Base-by-base conservation (phyloP, 2,797 vertebrate species). In the Chanos chanos region DNA sequence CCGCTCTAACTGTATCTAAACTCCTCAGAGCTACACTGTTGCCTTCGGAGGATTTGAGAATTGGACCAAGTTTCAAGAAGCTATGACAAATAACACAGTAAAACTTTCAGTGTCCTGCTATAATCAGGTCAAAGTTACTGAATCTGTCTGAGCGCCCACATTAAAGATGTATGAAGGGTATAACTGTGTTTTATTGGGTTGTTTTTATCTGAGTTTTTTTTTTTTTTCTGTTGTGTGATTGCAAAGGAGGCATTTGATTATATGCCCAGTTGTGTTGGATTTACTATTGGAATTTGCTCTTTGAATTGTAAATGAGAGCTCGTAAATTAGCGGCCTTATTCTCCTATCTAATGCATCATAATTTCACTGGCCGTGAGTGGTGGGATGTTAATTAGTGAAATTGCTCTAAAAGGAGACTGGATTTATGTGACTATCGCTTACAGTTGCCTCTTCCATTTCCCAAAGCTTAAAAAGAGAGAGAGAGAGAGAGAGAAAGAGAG, bases 221-320 rank as follows among this genome's bases (percentile, higher is more conserved):
- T 79, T 78, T 80, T 71, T 83, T 86, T 9, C 77, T 88, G 86
- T 70, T 75, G 82, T 86, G 77, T 70, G 30, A 78, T 79, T 71
- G 75, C 82, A 83, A 83, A 81, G 83, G 74, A 84, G 77, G 85
- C 88, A 66, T 88, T 87, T 86, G 68, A 83, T 87, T 85, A 86
- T 72, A 81, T 77, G 72, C 79, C 83, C 92, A 90, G 87, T 91
- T 92, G 89, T 86, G 83, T 81, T 85, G 81, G 78, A 90, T 92
- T 92, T 92, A 86, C 85, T 87, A 81, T 90, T 85, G 86, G 87
- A 90, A 89, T 90, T 91, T 61, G 89, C 82, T 86, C 83, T 87
- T 85, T 91, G 91, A 94, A 94, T 94, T 94, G 93, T 91, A 94
- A 94, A 96, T 92, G 73, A 75, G 89, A 83, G 86, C 91, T 92